Evolutionary conservation across 2,113 vertebrate genomes (phyloP).

Genomic region (Chamaetylas fuelleborni): DNA sequence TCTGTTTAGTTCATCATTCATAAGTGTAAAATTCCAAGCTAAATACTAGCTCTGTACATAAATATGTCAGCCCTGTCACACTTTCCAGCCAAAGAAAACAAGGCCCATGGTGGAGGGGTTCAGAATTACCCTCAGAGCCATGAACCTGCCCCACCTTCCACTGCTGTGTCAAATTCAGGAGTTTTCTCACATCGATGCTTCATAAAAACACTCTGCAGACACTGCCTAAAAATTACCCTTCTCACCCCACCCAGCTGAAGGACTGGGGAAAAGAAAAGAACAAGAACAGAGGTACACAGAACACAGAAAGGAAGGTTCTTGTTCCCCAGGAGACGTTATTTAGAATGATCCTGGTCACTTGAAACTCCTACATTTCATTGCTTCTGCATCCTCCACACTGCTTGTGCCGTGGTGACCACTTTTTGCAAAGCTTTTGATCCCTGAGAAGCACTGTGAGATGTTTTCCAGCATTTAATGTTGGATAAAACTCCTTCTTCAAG

Average conservation of each 20-base stretch:
- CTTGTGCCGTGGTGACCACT: not conserved
- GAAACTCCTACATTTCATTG: not conserved
- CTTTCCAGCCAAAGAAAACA: slow-evolving; percentile 70
- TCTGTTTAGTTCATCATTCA: slow-evolving; percentile 73
- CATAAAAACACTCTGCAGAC: not conserved
- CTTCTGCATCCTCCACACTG: not conserved
- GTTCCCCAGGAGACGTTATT: not conserved
- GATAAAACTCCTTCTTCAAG: not conserved
- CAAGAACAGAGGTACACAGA: not conserved
- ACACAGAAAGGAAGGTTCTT: not conserved
- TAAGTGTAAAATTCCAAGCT: slow-evolving; percentile 76
- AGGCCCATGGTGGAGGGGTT: slow-evolving; percentile 1
- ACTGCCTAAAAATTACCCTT: not conserved
- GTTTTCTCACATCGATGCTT: slow-evolving; percentile 26
- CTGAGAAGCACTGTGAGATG: accelerated
- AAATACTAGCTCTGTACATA: slow-evolving; percentile 71
- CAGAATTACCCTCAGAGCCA: slow-evolving; percentile 50
- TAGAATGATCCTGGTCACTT: not conserved
- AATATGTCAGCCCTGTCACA: slow-evolving; percentile 71
- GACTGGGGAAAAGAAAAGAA: not conserved
- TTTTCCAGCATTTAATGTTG: not conserved
- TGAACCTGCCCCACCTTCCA: slow-evolving; percentile 28
- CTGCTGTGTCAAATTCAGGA: slow-evolving; percentile 5
- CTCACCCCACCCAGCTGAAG: not conserved
- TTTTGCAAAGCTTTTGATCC: not conserved